Base-by-base conservation (phyloP, 1,140 invertebrate genomes). In the Hydropsyche tenuis region DNA sequence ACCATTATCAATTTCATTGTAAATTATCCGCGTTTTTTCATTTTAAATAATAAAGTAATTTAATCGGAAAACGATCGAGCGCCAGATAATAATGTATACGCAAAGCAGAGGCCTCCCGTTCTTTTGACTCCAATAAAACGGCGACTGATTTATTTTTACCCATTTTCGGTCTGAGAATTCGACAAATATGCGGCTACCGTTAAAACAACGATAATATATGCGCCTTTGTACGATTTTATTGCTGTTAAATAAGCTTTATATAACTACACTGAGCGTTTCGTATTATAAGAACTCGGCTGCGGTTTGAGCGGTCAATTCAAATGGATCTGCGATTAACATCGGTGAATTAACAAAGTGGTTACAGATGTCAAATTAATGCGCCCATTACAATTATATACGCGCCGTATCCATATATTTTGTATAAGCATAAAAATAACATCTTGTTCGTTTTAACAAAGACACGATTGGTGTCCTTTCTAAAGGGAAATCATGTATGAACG, bases 351-450 rank as follows among this genome's bases (percentile, higher is more conserved):
- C 45, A 48, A 46, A 56, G 42, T 56, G 66, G 25, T 70, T 48
- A 56, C 68, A 70, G 48, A 69, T 69, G 64, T 48, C 25, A 69
- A 69, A 74, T 46, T 62, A 74, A 74, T 74, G 48, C 51, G 60
- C 18, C 56, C 62, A 66, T 70, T 70, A 74, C 20, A 46, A 70
- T 46, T 37, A 18, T 37, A 48, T 69, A 69, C 46, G 30, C 9
- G 9, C 30, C 30, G n/a, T 37, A 37, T 3, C 3, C 30, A 37
- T 3, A 3, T 3, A 4, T 37, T 4, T 37, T 37, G 9, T 37
- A 11, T 14, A 27, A n/a, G 30, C 9, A 37, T 25, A 60, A 60
- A 60, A 60, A 60, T 53, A 53, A 53, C 48, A 20, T 60, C 23
- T 60, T 25, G 56, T 60, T 11, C 22, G 22, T 25, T 60, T 60